phyloP scores from a whole-genome alignment of 2,797 vertebrate species.

The Trichosurus vulpecula region DNA sequence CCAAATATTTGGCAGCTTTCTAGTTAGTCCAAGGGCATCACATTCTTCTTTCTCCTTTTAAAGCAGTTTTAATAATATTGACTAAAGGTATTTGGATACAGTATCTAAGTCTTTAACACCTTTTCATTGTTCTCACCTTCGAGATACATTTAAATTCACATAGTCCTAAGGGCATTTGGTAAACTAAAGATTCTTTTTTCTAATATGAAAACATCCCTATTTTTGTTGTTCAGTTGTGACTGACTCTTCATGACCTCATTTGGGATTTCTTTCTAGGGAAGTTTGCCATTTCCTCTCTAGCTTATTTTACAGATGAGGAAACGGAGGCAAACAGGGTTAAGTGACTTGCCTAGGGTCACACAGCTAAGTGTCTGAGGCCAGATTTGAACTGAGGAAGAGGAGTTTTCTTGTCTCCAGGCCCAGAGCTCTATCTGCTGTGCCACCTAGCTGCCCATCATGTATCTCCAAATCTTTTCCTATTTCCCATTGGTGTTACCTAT shows the following conservation, averaged over 20 bases:
- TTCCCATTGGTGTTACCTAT: constrained; percentile 1
- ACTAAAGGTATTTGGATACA: background rate
- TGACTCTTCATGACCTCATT: background rate
- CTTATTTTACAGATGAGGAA: background rate
- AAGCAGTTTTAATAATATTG: background rate
- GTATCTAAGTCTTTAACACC: background rate
- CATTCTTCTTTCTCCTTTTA: constrained; percentile 11
- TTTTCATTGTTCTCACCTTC: background rate
- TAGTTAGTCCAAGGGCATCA: background rate
- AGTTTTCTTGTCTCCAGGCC: background rate
- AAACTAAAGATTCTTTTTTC: constrained; percentile 3
- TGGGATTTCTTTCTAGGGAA: background rate
- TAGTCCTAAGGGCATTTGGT: constrained; percentile 21
- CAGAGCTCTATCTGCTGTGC: background rate
- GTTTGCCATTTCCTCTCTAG: background rate
- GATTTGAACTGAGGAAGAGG: background rate
- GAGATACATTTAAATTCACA: background rate
- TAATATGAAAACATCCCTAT: background rate
- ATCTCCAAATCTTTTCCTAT: constrained; percentile 10
- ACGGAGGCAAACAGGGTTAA: background rate
- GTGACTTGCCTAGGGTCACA: background rate
- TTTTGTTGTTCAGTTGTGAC: background rate
- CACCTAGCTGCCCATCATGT: background rate
- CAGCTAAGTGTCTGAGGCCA: background rate
- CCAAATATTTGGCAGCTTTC: constrained; percentile 23